phyloP scores from a whole-genome alignment of 2,888 invertebrate species.

The Orgyia antiqua region DNA sequence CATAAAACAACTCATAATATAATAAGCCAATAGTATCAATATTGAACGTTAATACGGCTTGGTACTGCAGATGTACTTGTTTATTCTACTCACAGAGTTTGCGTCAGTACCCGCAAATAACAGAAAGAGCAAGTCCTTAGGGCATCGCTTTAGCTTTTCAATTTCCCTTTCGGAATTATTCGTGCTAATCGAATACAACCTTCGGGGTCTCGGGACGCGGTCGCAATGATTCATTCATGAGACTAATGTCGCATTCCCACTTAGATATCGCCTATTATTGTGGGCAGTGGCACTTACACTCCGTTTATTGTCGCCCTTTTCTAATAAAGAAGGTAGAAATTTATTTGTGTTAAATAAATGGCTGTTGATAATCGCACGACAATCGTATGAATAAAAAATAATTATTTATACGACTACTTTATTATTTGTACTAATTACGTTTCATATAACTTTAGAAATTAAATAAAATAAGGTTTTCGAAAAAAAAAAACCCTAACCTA shows the following conservation, averaged over 20 bases:
- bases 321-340: no score
- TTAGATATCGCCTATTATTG: constrained; percentile 58
- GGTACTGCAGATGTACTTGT: constrained; percentile 47
- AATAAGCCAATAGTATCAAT: constrained; percentile 31
- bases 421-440: no score
- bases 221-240: constrained; percentile 75
- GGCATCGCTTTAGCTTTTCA: constrained; percentile 76
- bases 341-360: no score
- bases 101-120: constrained; percentile 67
- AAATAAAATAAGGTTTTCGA: no score
- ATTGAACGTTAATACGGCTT: constrained; percentile 33
- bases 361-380: no score
- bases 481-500: no score
- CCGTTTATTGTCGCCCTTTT: constrained; percentile 1
- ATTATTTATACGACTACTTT: no score
- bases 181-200: constrained; percentile 76
- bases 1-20: not conserved
- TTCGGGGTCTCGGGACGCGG: constrained; percentile 54
- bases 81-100: constrained; percentile 55
- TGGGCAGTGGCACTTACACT: constrained; percentile 34
- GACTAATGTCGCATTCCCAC: constrained; percentile 62
- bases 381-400: no score
- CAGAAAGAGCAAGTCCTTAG: constrained; percentile 76
- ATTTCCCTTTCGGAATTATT: constrained; percentile 78
- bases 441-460: no score